Evolutionary conservation across 2,797 vertebrate species (phyloP), one percentile per base, ranked within the genome.

Genomic region (Melanogrammus aeglefinus): DNA sequence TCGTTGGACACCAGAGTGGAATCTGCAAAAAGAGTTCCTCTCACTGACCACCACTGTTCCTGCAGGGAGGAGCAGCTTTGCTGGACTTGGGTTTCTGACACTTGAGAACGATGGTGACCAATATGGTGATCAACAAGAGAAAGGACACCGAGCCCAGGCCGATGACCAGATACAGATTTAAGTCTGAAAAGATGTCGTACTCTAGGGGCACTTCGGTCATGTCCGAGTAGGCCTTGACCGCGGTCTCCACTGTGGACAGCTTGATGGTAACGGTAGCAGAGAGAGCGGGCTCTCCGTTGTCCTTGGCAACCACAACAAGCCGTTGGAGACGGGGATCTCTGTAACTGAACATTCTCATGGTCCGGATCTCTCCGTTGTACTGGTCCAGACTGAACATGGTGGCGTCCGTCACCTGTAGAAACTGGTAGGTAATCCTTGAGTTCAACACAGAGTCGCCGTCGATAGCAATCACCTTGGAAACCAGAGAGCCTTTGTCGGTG

Each of bases 311-410:
- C 73, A 93, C 88, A 78, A 93, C 82, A 0, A 93, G 80, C 2
- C 88, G 75, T 85, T 89, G 92, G 78, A 91, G 85, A 1, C 88
- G 90, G 0, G 88, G 85, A 73, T 93, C 92, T 91, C 88, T 92
- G 89, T 91, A 92, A 71, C 91, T 91, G 87, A 93, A 93, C 91
- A 92, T 91, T 86, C 92, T 92, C 89, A 88, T 91, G 8, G 91
- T 92, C 72, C 90, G 83, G 79, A 92, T 92, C 86, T 93, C 92
- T 82, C 92, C 91, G 0, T 92, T 92, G 86, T 93, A 92, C 9
- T 92, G 91, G 73, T 92, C 92, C 88, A 92, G 86, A 80, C 89
- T 92, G 75, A 93, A 93, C 85, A 93, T 85, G 36, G 88, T 90
- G 76, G 88, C 87, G 1, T 93, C 92, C 69, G 88, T 90, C 81